phyloP scores from a whole-genome alignment of 1,140 invertebrate genomes.

The Heliothis virescens region DNA sequence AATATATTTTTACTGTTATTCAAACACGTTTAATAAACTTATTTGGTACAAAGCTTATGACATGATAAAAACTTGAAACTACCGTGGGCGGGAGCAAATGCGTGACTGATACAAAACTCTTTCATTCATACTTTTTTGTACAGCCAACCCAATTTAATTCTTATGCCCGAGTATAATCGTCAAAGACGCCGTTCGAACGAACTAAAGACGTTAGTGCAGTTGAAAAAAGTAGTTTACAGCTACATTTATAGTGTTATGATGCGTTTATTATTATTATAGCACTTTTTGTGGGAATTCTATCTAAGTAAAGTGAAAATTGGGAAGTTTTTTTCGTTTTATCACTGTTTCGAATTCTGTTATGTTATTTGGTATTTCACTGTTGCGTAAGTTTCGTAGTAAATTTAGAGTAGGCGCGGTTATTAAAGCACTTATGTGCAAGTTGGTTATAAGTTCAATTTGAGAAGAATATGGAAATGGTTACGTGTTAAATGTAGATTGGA shows the following conservation, averaged over 20 bases:
- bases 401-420: not conserved
- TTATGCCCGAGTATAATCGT: slow-evolving; percentile 69
- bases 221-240: slow-evolving; percentile 60
- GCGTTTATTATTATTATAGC: slow-evolving; percentile 52
- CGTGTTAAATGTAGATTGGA: not conserved
- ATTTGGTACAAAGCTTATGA: too few species aligned
- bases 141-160: slow-evolving; percentile 64
- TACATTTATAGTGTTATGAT: slow-evolving; percentile 59
- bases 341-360: slow-evolving; percentile 36
- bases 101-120: slow-evolving; percentile 24
- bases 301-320: slow-evolving; percentile 44
- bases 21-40: not conserved
- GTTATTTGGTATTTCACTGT: slow-evolving; percentile 18
- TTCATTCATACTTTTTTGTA: slow-evolving; percentile 47
- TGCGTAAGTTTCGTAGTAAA: slow-evolving; percentile 18
- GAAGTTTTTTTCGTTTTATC: slow-evolving; percentile 41
- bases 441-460: not conserved
- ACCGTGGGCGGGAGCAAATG: not conserved
- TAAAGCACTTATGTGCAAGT: not conserved
- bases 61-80: not conserved
- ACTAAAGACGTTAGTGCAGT: slow-evolving; percentile 60
- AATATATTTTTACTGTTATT: not conserved
- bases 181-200: slow-evolving; percentile 62
- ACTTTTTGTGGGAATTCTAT: slow-evolving; percentile 57
- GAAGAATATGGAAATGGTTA: not conserved